Base-by-base conservation (phyloP, 2,113 vertebrate species). In the Datnioides undecimradiatus region DNA sequence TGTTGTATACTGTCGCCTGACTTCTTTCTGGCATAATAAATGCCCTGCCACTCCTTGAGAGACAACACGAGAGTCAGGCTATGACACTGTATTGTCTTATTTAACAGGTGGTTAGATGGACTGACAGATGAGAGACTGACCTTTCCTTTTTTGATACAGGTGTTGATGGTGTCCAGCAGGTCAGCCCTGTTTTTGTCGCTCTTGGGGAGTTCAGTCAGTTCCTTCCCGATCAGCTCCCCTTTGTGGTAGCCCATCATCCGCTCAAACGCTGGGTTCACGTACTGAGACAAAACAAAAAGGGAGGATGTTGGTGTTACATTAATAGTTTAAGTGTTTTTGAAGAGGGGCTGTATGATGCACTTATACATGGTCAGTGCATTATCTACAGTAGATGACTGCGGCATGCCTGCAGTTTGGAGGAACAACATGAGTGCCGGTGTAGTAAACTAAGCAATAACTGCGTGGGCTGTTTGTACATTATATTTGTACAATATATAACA, bases 181-280 rank as follows among this genome's bases (percentile, higher is more conserved):
- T 98, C 97, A 0, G 94, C 95, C 76, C 92, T 76, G 91, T 98
- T 99, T 94, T 96, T 97, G 73, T 98, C 96, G 0, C 97, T 97
- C 90, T 95, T 97, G 73, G 96, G 96, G 79, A 99, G 93, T 76
- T 98, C 97, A 0, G 95, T 96, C 21, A 97, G 92, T 73, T 98
- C 97, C 65, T 97, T 99, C n/a, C 98, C 98, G 21, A 99, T 95
- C 66, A 99, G 91, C 84, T 99, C 98, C 36, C 95, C 97, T 69
- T 95, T 96, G 74, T 95, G 95, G 91, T 98, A 99, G 13, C 98
- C 97, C 97, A 97, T 98, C 97, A 99, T 98, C 48, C 66, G 89
- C 86, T 99, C 98, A 59, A 98, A 98, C 33, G 98, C 97, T 23
- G 98, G 97, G 86, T 99, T 99, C 86, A 99, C 96, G 36, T 99